Base-by-base conservation (phyloP, 2,888 invertebrate genomes). In the Euzophera pinguis region DNA sequence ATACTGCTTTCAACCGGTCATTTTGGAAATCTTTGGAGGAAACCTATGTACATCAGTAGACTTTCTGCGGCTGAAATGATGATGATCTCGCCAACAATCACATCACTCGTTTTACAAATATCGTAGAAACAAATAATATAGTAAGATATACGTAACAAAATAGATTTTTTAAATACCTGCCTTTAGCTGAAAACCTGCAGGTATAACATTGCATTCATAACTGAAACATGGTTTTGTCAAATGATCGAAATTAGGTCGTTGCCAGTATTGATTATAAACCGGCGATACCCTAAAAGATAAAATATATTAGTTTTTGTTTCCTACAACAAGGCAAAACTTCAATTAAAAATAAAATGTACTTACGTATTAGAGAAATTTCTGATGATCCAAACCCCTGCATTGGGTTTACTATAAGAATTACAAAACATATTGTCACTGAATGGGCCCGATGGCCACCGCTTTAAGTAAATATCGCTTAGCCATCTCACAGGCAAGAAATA, bases 351-450 rank as follows among this genome's bases (percentile, higher is more conserved):
- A 50, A 49, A 29, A 6, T 14, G 53, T 32, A 79, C 83, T 75
- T 63, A 87, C 85, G 78, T 71, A 53, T 73, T 75, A 39, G 72
- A 67, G 53, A 84, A 68, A 58, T 74, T 81, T 56, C 80, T 71
- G 32, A 88, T 70, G 53, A 78, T 74, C 83, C 86, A 89, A 35
- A 69, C 71, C 54, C 76, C 75, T 14, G 60, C 43, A 49, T 62
- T 63, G 16, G 57, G 47, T 47, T 65, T 65, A 54, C 57, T 63
- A 17, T 56, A 59, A 1, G 60, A 55, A 45, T 60, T 56, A 41
- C 50, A 54, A 37, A 62, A 65, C 7, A 54, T 49, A 49, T 57
- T 59, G 1, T 59, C 58, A 35, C 58, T 58, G 43, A 43, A 60
- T 16, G 55, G 55, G 56, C 54, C 59, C 29, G 63, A 52, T 7